phyloP scores from a whole-genome alignment of 2,888 invertebrate genomes.

The Cancer borealis region DNA sequence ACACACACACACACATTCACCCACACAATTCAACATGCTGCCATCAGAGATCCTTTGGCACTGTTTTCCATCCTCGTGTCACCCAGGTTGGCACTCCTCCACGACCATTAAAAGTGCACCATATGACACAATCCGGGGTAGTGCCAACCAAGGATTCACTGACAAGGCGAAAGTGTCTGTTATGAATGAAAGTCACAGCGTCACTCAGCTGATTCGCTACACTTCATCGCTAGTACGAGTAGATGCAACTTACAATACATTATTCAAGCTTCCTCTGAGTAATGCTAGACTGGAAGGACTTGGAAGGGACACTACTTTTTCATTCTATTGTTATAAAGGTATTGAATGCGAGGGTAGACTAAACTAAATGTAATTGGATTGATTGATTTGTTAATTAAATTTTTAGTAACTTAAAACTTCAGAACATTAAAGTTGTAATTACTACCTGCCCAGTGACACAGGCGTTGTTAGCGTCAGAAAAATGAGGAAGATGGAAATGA shows the following conservation, averaged over 20 bases:
- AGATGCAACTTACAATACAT: not conserved
- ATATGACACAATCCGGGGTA: slow-evolving; percentile 52
- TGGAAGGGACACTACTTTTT: not conserved
- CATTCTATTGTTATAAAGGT: not conserved
- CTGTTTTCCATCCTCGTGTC: slow-evolving; percentile 44
- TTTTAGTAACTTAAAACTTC: not conserved
- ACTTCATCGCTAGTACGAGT: not conserved
- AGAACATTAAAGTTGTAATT: not conserved
- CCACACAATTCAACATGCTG: slow-evolving; percentile 5
- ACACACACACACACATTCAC: slow-evolving; percentile 53
- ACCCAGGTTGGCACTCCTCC: slow-evolving; percentile 56
- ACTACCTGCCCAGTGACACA: not conserved
- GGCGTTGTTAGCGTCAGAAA: not conserved
- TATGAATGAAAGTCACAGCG: slow-evolving; percentile 11
- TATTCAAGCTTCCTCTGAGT: slow-evolving; percentile 9
- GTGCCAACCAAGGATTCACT: slow-evolving; percentile 40
- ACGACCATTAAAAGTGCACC: slow-evolving; percentile 33
- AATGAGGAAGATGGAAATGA: not conserved
- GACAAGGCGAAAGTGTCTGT: slow-evolving; percentile 16
- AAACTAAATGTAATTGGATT: not conserved
- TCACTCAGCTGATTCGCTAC: not conserved
- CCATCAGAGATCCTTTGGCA: slow-evolving; percentile 20
- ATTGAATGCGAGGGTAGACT: not conserved
- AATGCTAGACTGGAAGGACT: not conserved
- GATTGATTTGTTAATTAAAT: not conserved